These are phyloP conservation scores for Melolontha melolontha DNA, from an alignment of 2,888 invertebrate species.

Conservation along the genomic window DNA sequence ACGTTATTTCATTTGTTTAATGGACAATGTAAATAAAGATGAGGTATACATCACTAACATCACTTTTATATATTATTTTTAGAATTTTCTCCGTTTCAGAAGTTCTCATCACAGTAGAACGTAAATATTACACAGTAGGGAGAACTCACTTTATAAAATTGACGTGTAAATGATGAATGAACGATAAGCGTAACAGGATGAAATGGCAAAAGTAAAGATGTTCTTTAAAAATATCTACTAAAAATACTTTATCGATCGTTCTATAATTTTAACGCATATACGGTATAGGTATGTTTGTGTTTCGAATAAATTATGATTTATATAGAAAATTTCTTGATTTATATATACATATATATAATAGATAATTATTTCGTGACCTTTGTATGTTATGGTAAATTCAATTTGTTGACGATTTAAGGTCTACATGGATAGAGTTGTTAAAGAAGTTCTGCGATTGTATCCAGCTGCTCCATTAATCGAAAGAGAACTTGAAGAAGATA, in stretches of 20 bases:
- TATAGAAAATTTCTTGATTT: too few species aligned
- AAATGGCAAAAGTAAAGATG: conserved; percentile 10
- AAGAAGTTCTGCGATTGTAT: conserved; percentile 70
- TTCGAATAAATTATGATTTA: too few species aligned
- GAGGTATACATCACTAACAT: too few species aligned
- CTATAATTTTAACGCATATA: not conserved
- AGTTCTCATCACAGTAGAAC: conserved; percentile 5
- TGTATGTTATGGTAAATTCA: not conserved
- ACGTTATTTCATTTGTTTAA: too few species aligned
- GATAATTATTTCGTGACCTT: too few species aligned
- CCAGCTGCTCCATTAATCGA: conserved; percentile 69
- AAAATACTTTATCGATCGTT: conserved; percentile 15
- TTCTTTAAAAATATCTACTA: not conserved
- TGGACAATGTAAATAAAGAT: too few species aligned
- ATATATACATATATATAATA: too few species aligned
- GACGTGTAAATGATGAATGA: conserved; percentile 35
- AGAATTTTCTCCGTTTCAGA: not conserved
- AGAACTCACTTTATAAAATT: conserved; percentile 16
- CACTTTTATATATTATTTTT: not conserved
- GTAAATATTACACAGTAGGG: conserved; percentile 14
- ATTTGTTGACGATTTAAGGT: too few species aligned
- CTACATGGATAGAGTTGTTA: conserved; percentile 71
- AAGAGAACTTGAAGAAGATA: conserved; percentile 65
- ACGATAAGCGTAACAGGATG: conserved; percentile 1
- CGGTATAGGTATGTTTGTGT: too few species aligned